Percentiles rank a stretch among this genome's conserved stretches.
These are phyloP conservation scores for Bicyclus anynana DNA, from an alignment of 1,140 invertebrate genomes.

Conservation along the genomic window DNA sequence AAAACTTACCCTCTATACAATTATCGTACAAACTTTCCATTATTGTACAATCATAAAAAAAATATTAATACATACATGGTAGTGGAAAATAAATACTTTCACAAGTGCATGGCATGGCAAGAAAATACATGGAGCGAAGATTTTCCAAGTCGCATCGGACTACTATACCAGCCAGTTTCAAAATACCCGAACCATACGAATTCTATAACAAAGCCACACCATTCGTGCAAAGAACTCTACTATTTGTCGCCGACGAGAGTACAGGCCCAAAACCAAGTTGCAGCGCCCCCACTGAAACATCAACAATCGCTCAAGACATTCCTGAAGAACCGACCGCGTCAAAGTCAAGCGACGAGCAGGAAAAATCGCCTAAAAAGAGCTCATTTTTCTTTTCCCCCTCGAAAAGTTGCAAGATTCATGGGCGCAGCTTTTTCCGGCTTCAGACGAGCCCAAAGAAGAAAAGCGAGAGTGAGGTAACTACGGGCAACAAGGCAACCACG, in stretches of 20 bases:
- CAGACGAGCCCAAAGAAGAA: constrained; percentile 72
- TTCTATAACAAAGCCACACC: constrained; percentile 75
- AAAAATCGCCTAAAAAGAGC: constrained; percentile 71
- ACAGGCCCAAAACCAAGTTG: constrained; percentile 54
- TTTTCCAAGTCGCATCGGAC: constrained; percentile 68
- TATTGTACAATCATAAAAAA: too few relatives aligned
- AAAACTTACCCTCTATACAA: too few relatives aligned
- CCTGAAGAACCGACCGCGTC: constrained; percentile 48
- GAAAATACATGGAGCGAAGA: constrained; percentile 75
- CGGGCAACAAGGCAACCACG: constrained; percentile 30
- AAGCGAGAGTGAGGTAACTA: constrained; percentile 40
- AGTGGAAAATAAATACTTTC: neutral
- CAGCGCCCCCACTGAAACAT: constrained; percentile 22
- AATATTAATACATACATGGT: too few relatives aligned
- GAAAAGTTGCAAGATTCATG: constrained; percentile 72
- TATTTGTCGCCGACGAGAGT: constrained; percentile 69
- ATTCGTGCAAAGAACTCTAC: constrained; percentile 70
- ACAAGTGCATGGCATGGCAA: constrained; percentile 60
- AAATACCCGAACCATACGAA: constrained; percentile 67
- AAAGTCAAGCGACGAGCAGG: constrained; percentile 58
- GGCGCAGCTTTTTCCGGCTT: constrained; percentile 69
- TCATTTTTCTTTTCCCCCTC: constrained; percentile 73
- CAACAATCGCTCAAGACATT: constrained; percentile 38
- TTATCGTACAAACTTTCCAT: too few relatives aligned
- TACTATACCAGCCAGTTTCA: constrained; percentile 66